These are phyloP conservation scores for Thunnus thynnus DNA, from an alignment of 2,113 vertebrate genomes.

Conservation along the genomic window DNA sequence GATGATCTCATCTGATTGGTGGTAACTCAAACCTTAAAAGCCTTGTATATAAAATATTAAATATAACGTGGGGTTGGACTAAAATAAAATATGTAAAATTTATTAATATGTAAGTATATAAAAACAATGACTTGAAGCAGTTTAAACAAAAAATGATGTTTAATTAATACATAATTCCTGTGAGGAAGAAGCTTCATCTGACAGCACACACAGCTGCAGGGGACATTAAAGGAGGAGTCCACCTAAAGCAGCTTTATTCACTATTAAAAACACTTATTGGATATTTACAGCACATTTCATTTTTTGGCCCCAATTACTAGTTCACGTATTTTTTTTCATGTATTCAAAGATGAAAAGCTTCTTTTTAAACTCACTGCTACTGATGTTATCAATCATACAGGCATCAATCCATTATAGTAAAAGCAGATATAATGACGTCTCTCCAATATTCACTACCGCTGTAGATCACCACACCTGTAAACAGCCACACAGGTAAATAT, in stretches of 20 bases:
- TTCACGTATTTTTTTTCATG: background rate
- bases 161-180: background rate
- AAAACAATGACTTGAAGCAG: background rate
- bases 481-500: too few species aligned
- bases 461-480: too few species aligned
- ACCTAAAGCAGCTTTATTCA: conserved; percentile 2
- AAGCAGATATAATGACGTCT: too few species aligned
- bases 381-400: too few species aligned
- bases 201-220: conserved; percentile 1
- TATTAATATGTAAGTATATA: background rate
- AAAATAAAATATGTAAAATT: background rate
- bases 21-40: background rate
- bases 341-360: too few species aligned
- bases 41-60: too few species aligned
- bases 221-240: background rate
- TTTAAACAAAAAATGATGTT: background rate
- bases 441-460: too few species aligned
- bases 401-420: too few species aligned
- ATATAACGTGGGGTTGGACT: background rate
- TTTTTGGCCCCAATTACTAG: conserved; percentile 9
- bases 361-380: too few species aligned
- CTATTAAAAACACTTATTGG: conserved; percentile 15
- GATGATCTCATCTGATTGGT: background rate
- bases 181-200: background rate
- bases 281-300: background rate